These are phyloP conservation scores for Atlantisia rogersi DNA, from an alignment of 2,113 vertebrate genomes.

Conservation along the genomic window DNA sequence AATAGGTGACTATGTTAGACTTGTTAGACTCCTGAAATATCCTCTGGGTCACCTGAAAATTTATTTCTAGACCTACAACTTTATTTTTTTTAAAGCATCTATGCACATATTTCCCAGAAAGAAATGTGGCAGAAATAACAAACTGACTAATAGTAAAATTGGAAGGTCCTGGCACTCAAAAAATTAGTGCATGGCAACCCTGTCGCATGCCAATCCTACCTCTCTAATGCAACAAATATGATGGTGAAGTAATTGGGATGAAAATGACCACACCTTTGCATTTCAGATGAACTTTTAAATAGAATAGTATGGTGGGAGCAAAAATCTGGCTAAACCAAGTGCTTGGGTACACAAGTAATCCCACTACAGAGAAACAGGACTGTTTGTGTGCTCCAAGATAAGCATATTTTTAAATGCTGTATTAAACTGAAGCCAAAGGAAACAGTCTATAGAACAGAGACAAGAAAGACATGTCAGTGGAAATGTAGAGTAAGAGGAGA, in stretches of 20 bases:
- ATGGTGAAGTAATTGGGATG: background rate
- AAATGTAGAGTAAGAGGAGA: background rate
- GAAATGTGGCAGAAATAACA: background rate
- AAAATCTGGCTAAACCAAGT: background rate
- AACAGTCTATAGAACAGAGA: background rate
- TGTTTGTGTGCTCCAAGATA: background rate
- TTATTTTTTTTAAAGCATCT: background rate
- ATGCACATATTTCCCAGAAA: background rate
- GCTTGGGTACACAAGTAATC: background rate
- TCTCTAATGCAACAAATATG: background rate
- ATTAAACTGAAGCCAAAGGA: constrained; percentile 12
- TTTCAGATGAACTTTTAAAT: background rate
- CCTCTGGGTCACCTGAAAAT: background rate
- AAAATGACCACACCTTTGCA: background rate
- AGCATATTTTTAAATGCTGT: background rate
- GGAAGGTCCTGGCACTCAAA: background rate
- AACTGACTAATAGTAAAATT: background rate
- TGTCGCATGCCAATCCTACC: background rate
- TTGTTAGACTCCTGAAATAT: background rate
- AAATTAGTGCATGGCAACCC: background rate
- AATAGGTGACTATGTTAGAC: background rate
- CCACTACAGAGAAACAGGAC: background rate
- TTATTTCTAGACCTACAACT: too few species aligned
- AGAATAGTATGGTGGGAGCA: background rate
- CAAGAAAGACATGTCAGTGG: background rate